Base-by-base conservation (phyloP, 2,113 vertebrate species). In the Poeciliopsis occidentalis region DNA sequence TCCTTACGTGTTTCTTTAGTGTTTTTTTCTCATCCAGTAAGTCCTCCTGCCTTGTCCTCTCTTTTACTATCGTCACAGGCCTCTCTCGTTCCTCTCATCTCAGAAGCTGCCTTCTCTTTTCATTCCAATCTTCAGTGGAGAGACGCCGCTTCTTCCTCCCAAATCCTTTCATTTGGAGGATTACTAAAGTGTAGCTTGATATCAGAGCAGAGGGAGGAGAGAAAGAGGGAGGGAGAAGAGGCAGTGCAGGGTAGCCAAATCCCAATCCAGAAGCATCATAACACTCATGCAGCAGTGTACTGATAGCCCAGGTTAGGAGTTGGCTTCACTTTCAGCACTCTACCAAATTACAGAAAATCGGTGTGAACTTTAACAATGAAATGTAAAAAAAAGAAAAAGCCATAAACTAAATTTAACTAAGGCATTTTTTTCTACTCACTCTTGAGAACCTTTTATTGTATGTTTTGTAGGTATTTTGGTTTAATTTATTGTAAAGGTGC, bases 91-190 rank as follows among this genome's bases (percentile, higher is more conserved):
- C 70, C 82, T 78, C 81, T 89, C 87, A 80, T 89, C 85, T 83
- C 77, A 79, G 83, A 70, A 81, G 88, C 85, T 82, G 88, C 78
- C 81, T 89, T 78, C 89, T 89, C 88, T 92, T 57, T 88, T 86
- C 80, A 89, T 88, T 86, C 79, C 88, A 85, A 89, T 91, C 89
- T 91, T 93, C 86, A 90, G 87, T 84, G 79, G 79, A 78, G 89
- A 88, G 84, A 90, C 73, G 85, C 84, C 80, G 82, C 88, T 91
- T 41, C 88, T 89, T 80, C 69, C 88, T 90, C 88, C 71, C 86
- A 93, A 92, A 92, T 90, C 87, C 88, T 93, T 94, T 91, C 87
- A 92, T 92, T 93, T 89, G 80, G 88, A 89, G 91, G 85, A 93
- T 92, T 92, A 91, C 86, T 87, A 92, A 93, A 93, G 84, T 90